A percentile compares a stretch with the other conserved stretches of the same genome.
Evolutionary conservation across 2,113 vertebrate genomes (phyloP).

Genomic region (Percina caprodes): DNA sequence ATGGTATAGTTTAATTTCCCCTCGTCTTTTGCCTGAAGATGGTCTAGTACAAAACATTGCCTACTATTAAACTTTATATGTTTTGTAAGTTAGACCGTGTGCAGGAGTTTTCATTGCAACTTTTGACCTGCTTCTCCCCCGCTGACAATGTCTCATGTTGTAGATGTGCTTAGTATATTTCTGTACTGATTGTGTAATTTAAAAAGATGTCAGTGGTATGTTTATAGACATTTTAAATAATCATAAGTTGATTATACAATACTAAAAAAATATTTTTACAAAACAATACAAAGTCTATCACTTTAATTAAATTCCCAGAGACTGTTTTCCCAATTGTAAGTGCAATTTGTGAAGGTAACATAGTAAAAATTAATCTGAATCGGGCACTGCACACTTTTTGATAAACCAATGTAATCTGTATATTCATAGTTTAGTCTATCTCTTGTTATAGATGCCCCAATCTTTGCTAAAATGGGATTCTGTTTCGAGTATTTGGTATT

Average conservation of each 20-base stretch:
- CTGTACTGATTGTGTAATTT: background rate
- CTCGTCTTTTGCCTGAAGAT: no score
- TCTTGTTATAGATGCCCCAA: background rate
- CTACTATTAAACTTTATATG: no score
- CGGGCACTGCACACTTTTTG: background rate
- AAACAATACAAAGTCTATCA: background rate
- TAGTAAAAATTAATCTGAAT: constrained; percentile 2
- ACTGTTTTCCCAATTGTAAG: background rate
- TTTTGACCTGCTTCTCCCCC: no score
- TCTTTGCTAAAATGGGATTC: constrained; percentile 32
- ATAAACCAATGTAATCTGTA: constrained; percentile 6
- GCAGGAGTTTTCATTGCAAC: no score
- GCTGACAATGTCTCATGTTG: no score
- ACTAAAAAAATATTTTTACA: background rate
- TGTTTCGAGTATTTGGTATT: constrained; percentile 58
- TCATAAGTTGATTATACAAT: background rate
- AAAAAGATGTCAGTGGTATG: background rate
- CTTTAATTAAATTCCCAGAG: background rate
- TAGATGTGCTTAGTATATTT: no score
- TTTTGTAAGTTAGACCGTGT: no score
- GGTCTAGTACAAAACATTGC: no score
- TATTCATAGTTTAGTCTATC: constrained; percentile 19
- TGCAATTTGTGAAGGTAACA: background rate
- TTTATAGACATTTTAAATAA: background rate
- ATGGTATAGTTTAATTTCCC: background rate